Percentiles rank a stretch among this genome's conserved stretches.
Conservation (phyloP, 1,140 invertebrate species). For the Spodoptera frugiperda region DNA sequence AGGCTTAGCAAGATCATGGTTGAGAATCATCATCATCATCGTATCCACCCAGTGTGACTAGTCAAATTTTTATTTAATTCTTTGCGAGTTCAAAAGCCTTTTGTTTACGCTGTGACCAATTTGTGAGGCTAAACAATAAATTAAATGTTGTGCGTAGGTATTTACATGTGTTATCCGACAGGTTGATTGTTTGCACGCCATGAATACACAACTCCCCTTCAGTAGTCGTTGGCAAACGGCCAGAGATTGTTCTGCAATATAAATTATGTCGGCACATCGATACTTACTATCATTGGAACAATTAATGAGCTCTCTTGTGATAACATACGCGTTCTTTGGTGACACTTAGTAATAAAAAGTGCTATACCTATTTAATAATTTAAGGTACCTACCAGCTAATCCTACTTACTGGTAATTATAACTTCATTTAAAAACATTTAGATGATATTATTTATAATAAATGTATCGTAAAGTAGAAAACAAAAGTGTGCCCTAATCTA, state of each 20-base stretch:
- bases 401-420: too few relatives aligned
- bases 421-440: not conserved
- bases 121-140: conserved; percentile 4
- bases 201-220: conserved; percentile 43
- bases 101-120: not conserved
- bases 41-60: not conserved
- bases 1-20: too few relatives aligned
- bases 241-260: conserved; percentile 52
- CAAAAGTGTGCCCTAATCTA: not conserved
- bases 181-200: conserved; percentile 54
- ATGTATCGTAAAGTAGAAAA: not conserved
- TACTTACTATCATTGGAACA: conserved; percentile 49
- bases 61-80: too few relatives aligned
- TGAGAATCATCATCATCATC: not conserved
- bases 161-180: conserved; percentile 52
- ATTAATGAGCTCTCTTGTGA: conserved; percentile 49
- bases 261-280: conserved; percentile 54
- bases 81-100: not conserved
- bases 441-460: not conserved
- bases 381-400: too few relatives aligned
- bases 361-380: not conserved
- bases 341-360: not conserved
- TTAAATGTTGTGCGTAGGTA: conserved; percentile 44
- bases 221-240: conserved; percentile 50
- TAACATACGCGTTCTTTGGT: not conserved